These are phyloP conservation scores for Rhizoglyphus robini DNA, from an alignment of 1,140 invertebrate genomes.

Conservation along the genomic window DNA sequence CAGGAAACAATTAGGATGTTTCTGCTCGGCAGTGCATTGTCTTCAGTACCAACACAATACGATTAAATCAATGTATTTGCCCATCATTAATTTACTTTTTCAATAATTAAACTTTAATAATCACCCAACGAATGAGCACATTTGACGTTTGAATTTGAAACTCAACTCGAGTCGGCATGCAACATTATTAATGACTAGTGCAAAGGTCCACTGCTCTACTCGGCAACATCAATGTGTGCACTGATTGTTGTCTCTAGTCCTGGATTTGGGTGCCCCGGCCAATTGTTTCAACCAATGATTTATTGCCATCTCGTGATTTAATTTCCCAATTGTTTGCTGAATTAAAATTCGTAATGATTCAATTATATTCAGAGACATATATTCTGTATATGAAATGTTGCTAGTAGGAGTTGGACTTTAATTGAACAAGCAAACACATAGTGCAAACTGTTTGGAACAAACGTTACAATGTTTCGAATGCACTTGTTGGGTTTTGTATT, in stretches of 20 bases:
- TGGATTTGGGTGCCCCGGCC: background rate
- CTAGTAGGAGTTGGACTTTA: too few species aligned
- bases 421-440: too few species aligned
- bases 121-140: background rate
- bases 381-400: too few species aligned
- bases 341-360: background rate
- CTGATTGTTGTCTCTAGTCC: background rate
- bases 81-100: background rate
- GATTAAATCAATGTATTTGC: background rate
- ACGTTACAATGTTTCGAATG: too few species aligned
- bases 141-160: background rate
- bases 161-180: background rate
- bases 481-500: too few species aligned
- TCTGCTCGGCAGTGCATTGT: background rate
- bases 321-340: background rate
- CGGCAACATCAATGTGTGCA: background rate
- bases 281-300: background rate
- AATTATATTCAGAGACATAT: too few species aligned
- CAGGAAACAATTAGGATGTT: constrained; percentile 8
- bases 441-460: too few species aligned
- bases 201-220: too few species aligned
- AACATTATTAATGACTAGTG: constrained; percentile 6
- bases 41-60: background rate
- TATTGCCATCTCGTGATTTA: constrained; percentile 4
- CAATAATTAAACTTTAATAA: constrained; percentile 3